phyloP scores from a whole-genome alignment of 2,797 vertebrate species.

The Takifugu rubripes region DNA sequence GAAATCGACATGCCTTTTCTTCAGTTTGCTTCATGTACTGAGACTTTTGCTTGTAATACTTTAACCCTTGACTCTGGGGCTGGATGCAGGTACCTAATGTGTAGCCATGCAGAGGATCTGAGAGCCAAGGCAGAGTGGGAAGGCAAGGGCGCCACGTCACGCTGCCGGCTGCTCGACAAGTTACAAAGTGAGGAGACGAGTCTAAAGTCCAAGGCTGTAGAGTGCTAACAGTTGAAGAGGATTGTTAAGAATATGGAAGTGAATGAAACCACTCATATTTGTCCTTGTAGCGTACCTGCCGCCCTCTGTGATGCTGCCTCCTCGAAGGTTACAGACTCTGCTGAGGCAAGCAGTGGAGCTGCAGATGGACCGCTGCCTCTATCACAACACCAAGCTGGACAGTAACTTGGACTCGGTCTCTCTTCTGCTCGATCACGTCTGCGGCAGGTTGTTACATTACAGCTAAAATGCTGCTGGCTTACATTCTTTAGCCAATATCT shows the following conservation, averaged over 20 bases:
- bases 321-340: conserved; percentile 93
- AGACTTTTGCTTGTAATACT: no score
- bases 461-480: background rate
- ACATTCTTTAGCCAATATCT: conserved; percentile 9
- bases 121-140: conserved; percentile 98
- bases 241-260: background rate
- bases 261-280: background rate
- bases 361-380: conserved; percentile 97
- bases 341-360: conserved; percentile 95
- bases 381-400: conserved; percentile 98
- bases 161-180: conserved; percentile 94
- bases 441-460: conserved; percentile 85
- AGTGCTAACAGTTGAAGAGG: background rate
- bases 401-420: conserved; percentile 93
- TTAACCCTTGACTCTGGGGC: no score
- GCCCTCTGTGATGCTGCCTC: conserved; percentile 97
- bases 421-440: conserved; percentile 95
- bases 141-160: conserved; percentile 92
- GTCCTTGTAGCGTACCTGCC: conserved; percentile 87
- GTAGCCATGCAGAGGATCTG: conserved; percentile 96
- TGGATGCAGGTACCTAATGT: conserved; percentile 91
- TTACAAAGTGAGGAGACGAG: conserved; percentile 87
- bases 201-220: background rate
- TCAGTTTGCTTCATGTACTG: background rate
- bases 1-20: background rate